phyloP scores from a whole-genome alignment of 2,113 vertebrate genomes.

The Emydura subglobosa region DNA sequence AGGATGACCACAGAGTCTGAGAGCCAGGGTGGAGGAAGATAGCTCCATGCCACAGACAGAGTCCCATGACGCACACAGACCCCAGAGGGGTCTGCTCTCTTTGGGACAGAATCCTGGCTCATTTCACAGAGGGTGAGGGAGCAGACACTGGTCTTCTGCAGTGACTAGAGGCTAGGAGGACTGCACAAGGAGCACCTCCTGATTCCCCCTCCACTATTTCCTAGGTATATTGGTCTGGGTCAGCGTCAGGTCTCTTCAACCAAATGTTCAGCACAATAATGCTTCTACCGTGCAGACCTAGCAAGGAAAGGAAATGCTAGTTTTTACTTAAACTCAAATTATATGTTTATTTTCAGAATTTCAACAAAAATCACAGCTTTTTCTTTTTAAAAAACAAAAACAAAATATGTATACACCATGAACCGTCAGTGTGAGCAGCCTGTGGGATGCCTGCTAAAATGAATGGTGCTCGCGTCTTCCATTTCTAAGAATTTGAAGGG shows the following conservation, averaged over 20 bases:
- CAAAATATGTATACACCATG: rapidly evolving
- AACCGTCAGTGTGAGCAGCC: neutral
- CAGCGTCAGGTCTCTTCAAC: neutral
- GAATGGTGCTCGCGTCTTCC: neutral
- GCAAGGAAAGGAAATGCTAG: neutral
- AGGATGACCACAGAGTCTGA: neutral
- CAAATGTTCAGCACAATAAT: neutral
- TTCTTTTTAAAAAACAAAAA: neutral
- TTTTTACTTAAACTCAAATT: neutral
- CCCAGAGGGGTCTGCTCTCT: neutral
- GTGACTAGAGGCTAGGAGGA: neutral
- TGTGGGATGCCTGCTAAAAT: neutral
- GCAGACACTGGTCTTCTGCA: neutral
- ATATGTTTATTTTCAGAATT: neutral
- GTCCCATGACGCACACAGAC: neutral
- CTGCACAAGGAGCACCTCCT: neutral
- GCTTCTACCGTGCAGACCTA: neutral
- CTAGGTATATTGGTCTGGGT: neutral
- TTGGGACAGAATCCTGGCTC: neutral
- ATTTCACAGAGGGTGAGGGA: neutral
- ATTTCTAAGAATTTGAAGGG: rapidly evolving
- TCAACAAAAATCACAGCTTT: neutral
- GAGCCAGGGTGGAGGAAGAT: neutral
- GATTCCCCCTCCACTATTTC: neutral
- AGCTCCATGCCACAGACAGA: neutral